Percentiles rank a stretch among this genome's conserved stretches.
Conservation (phyloP, 1,140 invertebrate species). For the Trichonephila inaurata region DNA sequence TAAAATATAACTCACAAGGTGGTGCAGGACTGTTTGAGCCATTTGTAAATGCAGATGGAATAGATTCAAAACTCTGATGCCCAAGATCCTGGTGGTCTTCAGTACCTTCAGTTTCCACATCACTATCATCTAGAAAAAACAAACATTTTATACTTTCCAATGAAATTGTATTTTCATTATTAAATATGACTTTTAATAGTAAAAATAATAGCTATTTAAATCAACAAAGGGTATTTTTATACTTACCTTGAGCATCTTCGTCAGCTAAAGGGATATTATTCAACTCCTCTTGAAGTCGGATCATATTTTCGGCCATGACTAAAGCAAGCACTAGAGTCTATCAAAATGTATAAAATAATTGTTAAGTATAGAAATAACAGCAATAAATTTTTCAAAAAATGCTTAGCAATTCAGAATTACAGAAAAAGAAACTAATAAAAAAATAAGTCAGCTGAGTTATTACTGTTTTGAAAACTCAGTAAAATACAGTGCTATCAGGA, state of each 20-base stretch:
- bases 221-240: not conserved
- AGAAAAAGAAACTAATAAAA: too few species aligned
- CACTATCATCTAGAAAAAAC: conserved; percentile 71
- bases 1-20: conserved; percentile 69
- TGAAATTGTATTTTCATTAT: not conserved
- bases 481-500: too few species aligned
- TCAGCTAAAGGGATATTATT: conserved; percentile 92
- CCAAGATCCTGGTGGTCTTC: conserved; percentile 64
- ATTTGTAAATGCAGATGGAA: conserved; percentile 93
- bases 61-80: conserved; percentile 91
- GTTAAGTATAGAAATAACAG: not conserved
- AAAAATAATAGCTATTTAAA: not conserved
- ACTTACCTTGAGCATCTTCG: conserved; percentile 91
- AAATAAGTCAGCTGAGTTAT: too few species aligned
- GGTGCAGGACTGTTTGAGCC: conserved; percentile 84
- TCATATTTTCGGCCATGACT: conserved; percentile 74
- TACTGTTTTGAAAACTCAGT: too few species aligned
- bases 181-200: not conserved
- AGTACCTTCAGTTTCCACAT: conserved; percentile 69
- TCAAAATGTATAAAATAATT: not conserved
- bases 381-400: not conserved
- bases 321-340: not conserved
- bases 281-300: conserved; percentile 86
- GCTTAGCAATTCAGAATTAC: not conserved
- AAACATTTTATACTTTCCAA: not conserved